Evolutionary conservation across 1,140 invertebrate genomes (phyloP).

Genomic region (Vollenhovia emeryi): DNA sequence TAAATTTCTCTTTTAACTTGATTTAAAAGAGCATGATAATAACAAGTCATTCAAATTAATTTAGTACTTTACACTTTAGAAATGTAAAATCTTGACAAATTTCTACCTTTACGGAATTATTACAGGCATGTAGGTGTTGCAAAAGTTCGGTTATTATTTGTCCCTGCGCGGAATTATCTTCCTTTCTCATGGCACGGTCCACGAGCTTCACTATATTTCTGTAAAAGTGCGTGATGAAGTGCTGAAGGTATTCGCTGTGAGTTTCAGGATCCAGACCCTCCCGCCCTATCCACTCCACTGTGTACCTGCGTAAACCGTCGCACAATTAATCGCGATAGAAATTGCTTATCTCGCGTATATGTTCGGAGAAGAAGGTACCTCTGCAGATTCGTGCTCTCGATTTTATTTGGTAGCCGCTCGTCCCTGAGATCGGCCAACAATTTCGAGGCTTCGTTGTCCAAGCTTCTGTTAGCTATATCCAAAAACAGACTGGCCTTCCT

Average conservation of each 20-base stretch:
- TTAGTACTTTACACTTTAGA: not conserved
- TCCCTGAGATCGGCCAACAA: slow-evolving; percentile 96
- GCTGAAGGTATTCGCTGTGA: slow-evolving; percentile 97
- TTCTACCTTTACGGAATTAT: slow-evolving; percentile 94
- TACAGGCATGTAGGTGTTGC: slow-evolving; percentile 98
- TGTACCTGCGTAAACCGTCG: slow-evolving; percentile 89
- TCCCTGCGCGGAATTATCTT: slow-evolving; percentile 96
- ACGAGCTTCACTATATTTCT: slow-evolving; percentile 97
- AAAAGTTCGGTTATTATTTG: slow-evolving; percentile 98
- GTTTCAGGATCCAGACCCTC: slow-evolving; percentile 97
- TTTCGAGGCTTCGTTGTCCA: slow-evolving; percentile 97
- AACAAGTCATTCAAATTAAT: not conserved
- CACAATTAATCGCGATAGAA: not conserved
- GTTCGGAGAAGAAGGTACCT: slow-evolving; percentile 86
- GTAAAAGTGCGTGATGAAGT: slow-evolving; percentile 98
- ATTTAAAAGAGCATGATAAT: not conserved
- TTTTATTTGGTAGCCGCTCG: slow-evolving; percentile 93
- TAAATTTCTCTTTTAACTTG: slow-evolving; percentile 1
- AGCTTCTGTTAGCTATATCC: slow-evolving; percentile 96
- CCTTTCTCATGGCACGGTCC: slow-evolving; percentile 97
- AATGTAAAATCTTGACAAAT: not conserved
- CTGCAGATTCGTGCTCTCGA: slow-evolving; percentile 94
- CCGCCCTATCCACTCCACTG: slow-evolving; percentile 98
- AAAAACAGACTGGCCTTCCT: slow-evolving; percentile 97
- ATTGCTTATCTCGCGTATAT: not conserved